Evolutionary conservation across 1,140 invertebrate species (phyloP).

Genomic region (Ceratoteleas bidentatus): DNA sequence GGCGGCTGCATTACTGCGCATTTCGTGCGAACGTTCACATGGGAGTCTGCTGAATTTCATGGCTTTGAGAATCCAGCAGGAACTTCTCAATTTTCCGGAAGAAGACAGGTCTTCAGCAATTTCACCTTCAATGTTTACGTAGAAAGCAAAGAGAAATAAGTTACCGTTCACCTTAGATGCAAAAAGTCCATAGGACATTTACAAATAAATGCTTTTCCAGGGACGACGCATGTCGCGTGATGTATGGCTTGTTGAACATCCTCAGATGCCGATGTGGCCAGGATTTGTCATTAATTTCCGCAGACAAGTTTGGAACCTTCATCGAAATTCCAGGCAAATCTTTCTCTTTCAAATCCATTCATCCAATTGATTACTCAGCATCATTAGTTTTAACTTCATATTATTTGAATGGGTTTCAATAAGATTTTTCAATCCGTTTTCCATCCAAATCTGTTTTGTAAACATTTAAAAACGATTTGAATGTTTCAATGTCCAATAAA

Average conservation of each 20-base stretch:
- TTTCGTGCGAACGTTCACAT: conserved; percentile 83
- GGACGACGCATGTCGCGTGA: conserved; percentile 85
- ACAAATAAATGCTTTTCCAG: conserved; percentile 52
- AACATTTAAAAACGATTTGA: too few relatives aligned
- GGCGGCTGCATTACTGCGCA: conserved; percentile 83
- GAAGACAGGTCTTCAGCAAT: conserved; percentile 79
- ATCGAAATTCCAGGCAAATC: conserved; percentile 82
- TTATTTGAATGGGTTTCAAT: too few relatives aligned
- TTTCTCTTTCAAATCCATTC: not conserved
- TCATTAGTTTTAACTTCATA: too few relatives aligned
- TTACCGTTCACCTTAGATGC: too few relatives aligned
- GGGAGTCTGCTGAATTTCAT: conserved; percentile 85
- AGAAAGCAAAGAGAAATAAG: too few relatives aligned
- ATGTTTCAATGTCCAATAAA: too few relatives aligned
- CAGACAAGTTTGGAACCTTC: conserved; percentile 85
- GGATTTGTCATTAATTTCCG: conserved; percentile 84
- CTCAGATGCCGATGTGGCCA: conserved; percentile 84
- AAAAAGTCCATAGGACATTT: not conserved
- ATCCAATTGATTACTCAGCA: too few relatives aligned
- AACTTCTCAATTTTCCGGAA: conserved; percentile 85
- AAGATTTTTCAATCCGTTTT: too few relatives aligned
- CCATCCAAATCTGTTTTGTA: too few relatives aligned
- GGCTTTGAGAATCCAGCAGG: conserved; percentile 85
- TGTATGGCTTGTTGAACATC: conserved; percentile 85
- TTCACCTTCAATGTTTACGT: too few relatives aligned